Base-by-base conservation (phyloP, 2,797 vertebrate species). In the Poeciliopsis turneri region DNA sequence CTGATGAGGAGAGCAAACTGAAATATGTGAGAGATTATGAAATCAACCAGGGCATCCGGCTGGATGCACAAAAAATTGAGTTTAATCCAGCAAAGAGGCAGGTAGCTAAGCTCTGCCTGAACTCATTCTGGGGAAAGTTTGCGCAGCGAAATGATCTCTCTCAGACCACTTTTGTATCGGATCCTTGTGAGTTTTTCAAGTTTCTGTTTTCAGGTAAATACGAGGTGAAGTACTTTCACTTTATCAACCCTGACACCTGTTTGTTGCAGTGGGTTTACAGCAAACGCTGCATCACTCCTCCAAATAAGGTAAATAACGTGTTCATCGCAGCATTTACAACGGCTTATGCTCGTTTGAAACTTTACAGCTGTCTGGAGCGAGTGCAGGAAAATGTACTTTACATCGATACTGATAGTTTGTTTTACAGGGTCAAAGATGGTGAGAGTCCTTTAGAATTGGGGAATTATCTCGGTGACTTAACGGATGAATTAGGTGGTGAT, bases 31-130 rank as follows among this genome's bases (percentile, higher is more conserved):
- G 8, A 23, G 49, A 53, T 20, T 53, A 25, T 2, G 0, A 15
- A 2, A 0, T 4, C 0, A 33, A 73, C 41, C 30, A 73, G 4
- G 20, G 30, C 0, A 39, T 73, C 4, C 30, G 3, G 1, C 23
- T 73, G 16, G 49, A 73, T 23, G 1, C 4, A 9, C 3, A 9
- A 9, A 53, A 73, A n/a, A 73, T 53, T 13, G 33, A 73, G 49
- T 12, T 25, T 1, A 73, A 73, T 2, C 47, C 11, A 0, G 20
- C 20, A 2, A 73, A 39, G 39, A 51, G 47, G 36, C 46, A 73
- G 3, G 18, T 25, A 4, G 47, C 47, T 3, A 73, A 73, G 7
- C 9, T 55, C 1, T 73, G 11, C 9, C 11, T 53, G 0, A 73
- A 53, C 2, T n/a, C 20, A 1, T 41, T 74, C 3, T 74, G 49